Evolutionary conservation across 1,140 invertebrate species (phyloP).

Genomic region (Oncopodura yosiiana): DNA sequence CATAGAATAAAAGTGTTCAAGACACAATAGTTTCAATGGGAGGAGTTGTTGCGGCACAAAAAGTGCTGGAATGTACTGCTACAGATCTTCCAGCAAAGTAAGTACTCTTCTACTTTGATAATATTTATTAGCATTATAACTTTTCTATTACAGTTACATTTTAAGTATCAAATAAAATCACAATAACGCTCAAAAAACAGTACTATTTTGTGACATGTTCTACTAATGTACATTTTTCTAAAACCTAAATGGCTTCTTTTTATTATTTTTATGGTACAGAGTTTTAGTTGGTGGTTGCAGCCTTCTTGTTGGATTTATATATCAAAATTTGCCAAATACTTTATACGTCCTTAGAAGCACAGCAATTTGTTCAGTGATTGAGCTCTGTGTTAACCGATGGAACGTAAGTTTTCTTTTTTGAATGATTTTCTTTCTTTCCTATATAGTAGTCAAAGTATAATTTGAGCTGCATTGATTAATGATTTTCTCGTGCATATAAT

Average conservation of each 20-base stretch:
- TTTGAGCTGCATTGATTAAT: no score
- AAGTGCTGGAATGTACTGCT: slow-evolving; percentile 32
- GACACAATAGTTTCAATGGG: slow-evolving; percentile 6
- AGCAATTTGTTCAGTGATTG: slow-evolving; percentile 54
- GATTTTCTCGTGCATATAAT: slow-evolving; percentile 1
- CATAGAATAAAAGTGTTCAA: slow-evolving; percentile 21
- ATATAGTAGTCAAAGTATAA: background rate
- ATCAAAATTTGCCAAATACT: slow-evolving; percentile 46
- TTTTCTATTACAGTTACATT: background rate
- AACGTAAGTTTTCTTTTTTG: slow-evolving; percentile 47
- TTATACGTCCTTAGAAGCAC: slow-evolving; percentile 59
- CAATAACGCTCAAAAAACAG: background rate
- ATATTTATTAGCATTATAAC: background rate
- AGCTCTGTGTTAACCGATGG: slow-evolving; percentile 56
- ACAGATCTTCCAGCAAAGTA: slow-evolving; percentile 50
- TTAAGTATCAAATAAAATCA: background rate
- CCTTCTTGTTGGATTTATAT: slow-evolving; percentile 13
- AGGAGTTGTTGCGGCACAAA: slow-evolving; percentile 5
- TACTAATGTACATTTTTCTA: no score
- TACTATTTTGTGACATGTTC: no score
- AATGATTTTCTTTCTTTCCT: background rate
- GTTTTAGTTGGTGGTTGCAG: slow-evolving; percentile 21
- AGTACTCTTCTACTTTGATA: slow-evolving; percentile 34
- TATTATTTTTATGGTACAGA: slow-evolving; percentile 11
- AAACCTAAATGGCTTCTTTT: no score